A percentile compares a stretch with the other conserved stretches of the same genome.
These are phyloP conservation scores for Hermaeophaga mercurialis DNA, from an alignment of 2,888 invertebrate genomes.

Conservation along the genomic window DNA sequence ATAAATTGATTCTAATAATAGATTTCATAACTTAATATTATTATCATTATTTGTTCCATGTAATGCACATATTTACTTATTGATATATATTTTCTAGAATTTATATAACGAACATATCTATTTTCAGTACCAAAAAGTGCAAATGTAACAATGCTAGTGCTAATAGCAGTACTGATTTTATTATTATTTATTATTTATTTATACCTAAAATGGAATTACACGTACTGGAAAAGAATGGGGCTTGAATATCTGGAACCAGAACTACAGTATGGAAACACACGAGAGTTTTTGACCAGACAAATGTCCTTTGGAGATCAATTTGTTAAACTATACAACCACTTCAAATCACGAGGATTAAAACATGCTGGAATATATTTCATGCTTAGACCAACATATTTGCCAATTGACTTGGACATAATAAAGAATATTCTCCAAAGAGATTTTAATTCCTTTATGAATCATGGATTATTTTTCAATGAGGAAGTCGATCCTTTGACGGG, in stretches of 20 bases:
- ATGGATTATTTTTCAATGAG: conserved; percentile 48
- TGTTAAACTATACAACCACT: conserved; percentile 28
- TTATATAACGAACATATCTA: too few relatives aligned
- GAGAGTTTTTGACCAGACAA: not conserved
- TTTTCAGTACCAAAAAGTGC: too few relatives aligned
- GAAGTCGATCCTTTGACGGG: conserved; percentile 46
- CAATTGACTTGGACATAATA: conserved; percentile 49
- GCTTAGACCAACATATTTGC: conserved; percentile 44
- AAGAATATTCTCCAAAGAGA: conserved; percentile 50
- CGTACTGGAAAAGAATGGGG: conserved; percentile 46
- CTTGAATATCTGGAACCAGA: conserved; percentile 36
- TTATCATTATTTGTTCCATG: too few relatives aligned
- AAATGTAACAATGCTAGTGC: too few relatives aligned
- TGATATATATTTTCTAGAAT: too few relatives aligned
- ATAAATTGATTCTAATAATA: too few relatives aligned
- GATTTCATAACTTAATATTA: too few relatives aligned
- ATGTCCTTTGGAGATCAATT: conserved; percentile 11
- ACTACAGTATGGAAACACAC: conserved; percentile 27
- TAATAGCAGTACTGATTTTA: not conserved
- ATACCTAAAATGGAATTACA: conserved; percentile 37
- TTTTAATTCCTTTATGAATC: conserved; percentile 50
- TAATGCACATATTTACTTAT: too few relatives aligned
- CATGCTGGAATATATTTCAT: conserved; percentile 44
- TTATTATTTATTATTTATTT: conserved; percentile 14
- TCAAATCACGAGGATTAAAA: conserved; percentile 36